Base-by-base conservation (phyloP, 2,797 vertebrate species). In the Thaleichthys pacificus region DNA sequence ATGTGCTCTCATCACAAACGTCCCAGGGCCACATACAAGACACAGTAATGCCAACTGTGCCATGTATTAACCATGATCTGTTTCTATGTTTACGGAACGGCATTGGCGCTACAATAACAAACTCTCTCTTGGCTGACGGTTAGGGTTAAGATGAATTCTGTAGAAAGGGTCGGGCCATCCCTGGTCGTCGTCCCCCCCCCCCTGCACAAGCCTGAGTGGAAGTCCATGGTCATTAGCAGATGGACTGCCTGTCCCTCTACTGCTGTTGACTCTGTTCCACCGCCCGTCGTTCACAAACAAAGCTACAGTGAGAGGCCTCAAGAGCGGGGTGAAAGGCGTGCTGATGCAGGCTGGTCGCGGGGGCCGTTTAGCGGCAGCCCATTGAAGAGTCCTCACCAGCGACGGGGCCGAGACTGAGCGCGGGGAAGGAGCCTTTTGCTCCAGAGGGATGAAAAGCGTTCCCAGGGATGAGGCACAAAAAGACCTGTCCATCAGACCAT, bases 401-500 rank as follows among this genome's bases (percentile, higher is more conserved):
- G 21, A 68, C 65, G 69, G 75, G 69, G 72, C 70, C 62, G 56
- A 69, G 61, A 71, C 83, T 80, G 75, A 72, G 80, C 68, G 73
- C 51, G 58, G 51, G 72, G 67, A 35, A 72, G 74, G 26, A 60
- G 70, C 76, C 80, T 73, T 81, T 80, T 69, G 73, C 65, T 70
- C 77, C 69, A 66, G 74, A 26, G 63, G 77, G 57, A 71, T 88
- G 79, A 86, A 85, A 84, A 77, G 79, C 78, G 76, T 82, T 86
- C 82, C 83, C 80, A 79, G 79, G 76, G 78, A 82, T 73, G 73
- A 72, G 57, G 72, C 66, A 85, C 81, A 85, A 85, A 82, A 78
- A 68, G 64, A 65, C 66, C 69, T 75, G 82, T 83, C 84, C 71
- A 65, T 86, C 85, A 84, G 66, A 68, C 74, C 77, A 76, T 74